Base-by-base conservation (phyloP, 2,797 vertebrate species). In the Gephyroberyx darwinii region DNA sequence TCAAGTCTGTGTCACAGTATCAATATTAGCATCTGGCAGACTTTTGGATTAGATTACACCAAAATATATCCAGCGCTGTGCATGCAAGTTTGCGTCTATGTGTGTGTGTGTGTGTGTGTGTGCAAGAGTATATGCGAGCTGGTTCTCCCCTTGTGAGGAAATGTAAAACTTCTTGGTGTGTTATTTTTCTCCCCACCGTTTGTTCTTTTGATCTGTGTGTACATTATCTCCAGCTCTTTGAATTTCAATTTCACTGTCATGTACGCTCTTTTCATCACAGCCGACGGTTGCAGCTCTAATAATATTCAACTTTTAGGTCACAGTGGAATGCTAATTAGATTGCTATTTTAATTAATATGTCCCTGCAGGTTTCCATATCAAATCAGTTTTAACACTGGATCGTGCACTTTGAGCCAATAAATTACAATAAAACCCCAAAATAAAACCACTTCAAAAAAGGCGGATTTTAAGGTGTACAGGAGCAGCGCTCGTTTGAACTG, bases 151-250 rank as follows among this genome's bases (percentile, higher is more conserved):
- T 76, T 69, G 82, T 91, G 89, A 90, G 86, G 84, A 93, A 93
- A 93, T 92, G 90, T 90, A 89, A 92, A 92, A 91, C 90, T 92
- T 92, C 84, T 89, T 84, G 78, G 78, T 88, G 88, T 88, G 86
- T 90, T 92, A 88, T 90, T 90, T 89, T 89, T 87, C 85, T 89
- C 88, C 78, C 85, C 86, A 88, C 84, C 93, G 90, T 95, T 94
- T 94, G 93, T 94, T 94, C 93, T 93, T 94, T 94, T 95, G 93
- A 95, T 94, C 92, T 94, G 91, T 92, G 93, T 94, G 93, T 94
- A 94, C 93, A 93, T 94, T 94, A 92, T 94, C 88, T 92, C 81
- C 86, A 86, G 90, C 92, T 90, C 93, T 95, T 94, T 94, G 93
- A 94, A 94, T 94, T 94, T 93, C 89, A 92, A 92, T 93, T 94